phyloP scores from a whole-genome alignment of 1,140 invertebrate species.

The Drosophila setifemur region DNA sequence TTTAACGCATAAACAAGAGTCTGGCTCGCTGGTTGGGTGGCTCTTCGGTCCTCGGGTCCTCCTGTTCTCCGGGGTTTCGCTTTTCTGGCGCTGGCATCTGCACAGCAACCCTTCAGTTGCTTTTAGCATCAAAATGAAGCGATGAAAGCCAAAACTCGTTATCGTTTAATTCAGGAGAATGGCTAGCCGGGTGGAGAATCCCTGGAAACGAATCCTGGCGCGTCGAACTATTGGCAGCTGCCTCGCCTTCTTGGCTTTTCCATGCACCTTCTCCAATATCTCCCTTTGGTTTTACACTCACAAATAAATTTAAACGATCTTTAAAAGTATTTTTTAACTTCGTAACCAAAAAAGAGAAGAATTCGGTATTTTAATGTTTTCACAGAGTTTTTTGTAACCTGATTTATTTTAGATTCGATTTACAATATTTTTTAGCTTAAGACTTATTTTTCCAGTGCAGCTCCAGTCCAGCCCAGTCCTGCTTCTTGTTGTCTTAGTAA shows the following conservation, averaged over 20 bases:
- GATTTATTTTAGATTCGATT: no score
- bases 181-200: neutral
- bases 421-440: no score
- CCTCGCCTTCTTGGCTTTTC: slow-evolving; percentile 3
- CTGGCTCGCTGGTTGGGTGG: slow-evolving; percentile 13
- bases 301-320: neutral
- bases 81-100: slow-evolving; percentile 36
- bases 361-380: no score
- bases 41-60: slow-evolving; percentile 1
- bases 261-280: neutral
- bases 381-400: no score
- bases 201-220: slow-evolving; percentile 18
- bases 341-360: no score
- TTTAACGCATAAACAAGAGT: slow-evolving; percentile 71
- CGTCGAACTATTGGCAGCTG: slow-evolving; percentile 63
- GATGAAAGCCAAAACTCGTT: slow-evolving; percentile 75
- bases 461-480: no score
- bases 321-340: neutral
- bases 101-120: slow-evolving; percentile 50
- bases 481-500: slow-evolving; percentile 39
- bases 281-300: neutral
- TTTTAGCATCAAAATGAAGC: slow-evolving; percentile 53
- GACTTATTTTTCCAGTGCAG: slow-evolving; percentile 1
- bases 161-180: slow-evolving; percentile 70
- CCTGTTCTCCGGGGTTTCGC: neutral